Base-by-base conservation (phyloP, 2,888 invertebrate genomes). In the Ormia ochracea region DNA sequence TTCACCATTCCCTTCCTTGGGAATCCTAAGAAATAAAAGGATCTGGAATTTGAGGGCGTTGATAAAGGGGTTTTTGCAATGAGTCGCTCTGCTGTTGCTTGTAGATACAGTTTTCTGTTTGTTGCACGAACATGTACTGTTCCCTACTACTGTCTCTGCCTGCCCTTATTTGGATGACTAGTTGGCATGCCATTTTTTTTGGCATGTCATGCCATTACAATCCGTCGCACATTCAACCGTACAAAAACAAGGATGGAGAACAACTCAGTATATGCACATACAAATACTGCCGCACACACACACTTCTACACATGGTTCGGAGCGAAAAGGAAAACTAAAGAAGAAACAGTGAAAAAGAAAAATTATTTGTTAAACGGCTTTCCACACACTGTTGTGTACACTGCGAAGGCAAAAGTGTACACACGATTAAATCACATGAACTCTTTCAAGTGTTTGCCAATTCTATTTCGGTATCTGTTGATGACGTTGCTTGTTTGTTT, bases 181-280 rank as follows among this genome's bases (percentile, higher is more conserved):
- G 76, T 56, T 76, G 76, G 76, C 79, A 80, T 80, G 70, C 79
- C 79, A 80, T 80, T 75, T 75, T n/a, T 75, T 80, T 80, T 80
- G 79, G 75, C 76, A 80, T 80, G 80, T 80, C 80, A 76, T 80
- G 80, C 80, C 72, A 73, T 69, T 73, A 74, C 69, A 79, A 73
- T 59, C 63, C 74, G 70, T 36, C 45, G 38, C 68, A 79, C 31
- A 69, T 48, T 41, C 45, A 74, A 52, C 65, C 66, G 56, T 33
- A 63, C 77, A 66, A 65, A 50, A 72, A 66, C 33, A 75, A 38
- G 41, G 48, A 41, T n/a, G 9, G 36, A 14, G 17, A 48, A 14
- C 17, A 45, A 3, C 21, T 17, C 28, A 23, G 38, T 31, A 31
- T 10, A 3, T 4, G 7, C 31, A 23, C 41, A 6, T 1, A 31